Base-by-base conservation (phyloP, 2,113 vertebrate genomes). In the Tupaia chinensis region DNA sequence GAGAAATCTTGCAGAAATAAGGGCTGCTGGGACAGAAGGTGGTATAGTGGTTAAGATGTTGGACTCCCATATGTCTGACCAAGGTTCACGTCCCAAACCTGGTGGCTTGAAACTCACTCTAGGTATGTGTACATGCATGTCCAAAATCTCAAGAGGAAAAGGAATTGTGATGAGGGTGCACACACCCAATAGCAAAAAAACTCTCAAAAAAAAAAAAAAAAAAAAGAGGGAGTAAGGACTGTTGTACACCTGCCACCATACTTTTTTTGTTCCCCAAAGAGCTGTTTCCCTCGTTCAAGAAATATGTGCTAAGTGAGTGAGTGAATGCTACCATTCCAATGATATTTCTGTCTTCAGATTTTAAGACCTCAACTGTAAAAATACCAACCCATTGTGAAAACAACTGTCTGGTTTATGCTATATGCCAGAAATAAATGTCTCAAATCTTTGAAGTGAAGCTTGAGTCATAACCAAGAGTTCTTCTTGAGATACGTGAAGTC, bases 401-500 rank as follows among this genome's bases (percentile, higher is more conserved):
- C 16, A 78, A 86, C 60, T 25, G 7, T 58, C 12, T 87, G 60
- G 63, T 15, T 83, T 66, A 68, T 23, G 20, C 8, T 84, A 1
- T 34, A 29, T 90, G 29, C 29, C 32, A 58, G 34, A 87, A 81
- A 58, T 56, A 68, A 22, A 27, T 87, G 14, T 73, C 70, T 93
- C 53, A 82, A 74, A 15, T 74, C 17, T 87, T 93, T 91, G 72
- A 80, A 91, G 84, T 87, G 70, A 80, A 80, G 72, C 16, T 82
- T 83, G 23, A 93, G 44, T 87, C 77, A 91, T 22, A 84, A 65
- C 6, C 4, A 29, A 90, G 17, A 77, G 34, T 88, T 91, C 58
- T 73, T 73, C 13, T 87, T 74, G 20, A 74, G 81, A 81, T 87
- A 70, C 83, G 16, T 32, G 29, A 96, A 83, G 60, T 82, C 9